Conservation (phyloP, 2,113 vertebrate species). For the Ploceus nigricollis region DNA sequence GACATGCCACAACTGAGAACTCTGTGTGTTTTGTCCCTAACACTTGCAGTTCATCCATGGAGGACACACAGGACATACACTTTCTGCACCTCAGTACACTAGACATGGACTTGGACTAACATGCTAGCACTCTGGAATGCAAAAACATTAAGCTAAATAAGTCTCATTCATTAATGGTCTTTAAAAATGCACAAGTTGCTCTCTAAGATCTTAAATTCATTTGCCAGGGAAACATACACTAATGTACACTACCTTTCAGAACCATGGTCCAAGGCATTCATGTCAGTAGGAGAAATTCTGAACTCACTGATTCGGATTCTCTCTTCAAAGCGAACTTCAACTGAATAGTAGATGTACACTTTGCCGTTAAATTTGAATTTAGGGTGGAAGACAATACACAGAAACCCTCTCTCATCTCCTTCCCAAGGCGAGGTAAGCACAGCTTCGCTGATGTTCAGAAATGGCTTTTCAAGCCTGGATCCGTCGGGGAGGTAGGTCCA, state of each 20-base stretch:
- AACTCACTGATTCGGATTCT: constrained; percentile 96
- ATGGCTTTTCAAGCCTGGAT: constrained; percentile 83
- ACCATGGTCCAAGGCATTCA: constrained; percentile 86
- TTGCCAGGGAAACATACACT: background rate
- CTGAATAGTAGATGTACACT: constrained; percentile 92
- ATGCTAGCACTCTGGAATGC: background rate
- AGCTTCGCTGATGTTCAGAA: constrained; percentile 85
- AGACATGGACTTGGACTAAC: background rate
- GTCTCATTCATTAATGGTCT: background rate
- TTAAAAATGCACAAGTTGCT: background rate
- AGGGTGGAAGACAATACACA: constrained; percentile 90
- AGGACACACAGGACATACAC: background rate
- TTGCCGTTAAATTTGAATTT: constrained; percentile 84
- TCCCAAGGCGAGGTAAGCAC: constrained; percentile 96
- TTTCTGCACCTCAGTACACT: background rate
- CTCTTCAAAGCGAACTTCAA: constrained; percentile 83
- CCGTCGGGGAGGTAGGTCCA: constrained; percentile 88
- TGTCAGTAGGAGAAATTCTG: constrained; percentile 80
- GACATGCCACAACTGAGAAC: background rate
- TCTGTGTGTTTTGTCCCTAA: background rate
- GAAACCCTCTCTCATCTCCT: constrained; percentile 93
- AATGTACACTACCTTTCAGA: constrained; percentile 88
- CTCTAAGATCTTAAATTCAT: background rate
- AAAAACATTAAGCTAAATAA: background rate
- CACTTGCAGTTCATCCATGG: background rate